Evolutionary conservation across 1,140 invertebrate species (phyloP).

Genomic region (Teleogryllus occipitalis): DNA sequence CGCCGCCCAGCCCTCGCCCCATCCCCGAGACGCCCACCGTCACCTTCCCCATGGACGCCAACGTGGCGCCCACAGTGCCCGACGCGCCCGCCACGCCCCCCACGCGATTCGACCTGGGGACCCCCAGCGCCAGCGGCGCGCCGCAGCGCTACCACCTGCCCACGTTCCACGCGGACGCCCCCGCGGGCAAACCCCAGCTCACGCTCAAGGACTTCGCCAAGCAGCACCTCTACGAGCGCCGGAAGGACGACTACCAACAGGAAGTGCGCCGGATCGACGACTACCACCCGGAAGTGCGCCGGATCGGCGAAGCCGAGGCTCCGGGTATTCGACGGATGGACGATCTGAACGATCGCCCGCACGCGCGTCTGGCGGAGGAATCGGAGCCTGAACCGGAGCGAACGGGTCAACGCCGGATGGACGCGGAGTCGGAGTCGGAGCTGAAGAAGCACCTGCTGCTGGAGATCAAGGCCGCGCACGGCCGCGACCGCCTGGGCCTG

Average conservation of each 20-base stretch:
- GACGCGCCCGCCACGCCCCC: not conserved
- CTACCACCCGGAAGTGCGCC: no score
- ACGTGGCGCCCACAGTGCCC: not conserved
- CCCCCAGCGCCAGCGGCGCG: no score
- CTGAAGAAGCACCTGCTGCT: not conserved
- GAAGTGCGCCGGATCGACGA: no score
- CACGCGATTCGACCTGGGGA: not conserved
- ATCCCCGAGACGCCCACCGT: not conserved
- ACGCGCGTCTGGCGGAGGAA: not conserved
- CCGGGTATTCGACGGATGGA: not conserved
- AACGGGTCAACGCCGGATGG: not conserved
- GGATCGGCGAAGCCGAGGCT: no score
- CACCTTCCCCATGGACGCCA: not conserved
- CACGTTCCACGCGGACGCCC: no score
- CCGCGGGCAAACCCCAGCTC: no score
- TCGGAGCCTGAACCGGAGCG: not conserved
- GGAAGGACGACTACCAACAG: no score
- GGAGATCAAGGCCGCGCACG: not conserved
- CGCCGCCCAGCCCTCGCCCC: not conserved
- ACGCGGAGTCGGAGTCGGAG: not conserved
- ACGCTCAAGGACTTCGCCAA: no score
- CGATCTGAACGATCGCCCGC: not conserved
- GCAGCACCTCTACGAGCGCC: no score
- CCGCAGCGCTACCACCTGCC: not conserved
- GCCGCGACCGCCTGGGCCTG: not conserved